Base-by-base conservation (phyloP, 2,113 vertebrate species). In the Chunga burmeisteri region DNA sequence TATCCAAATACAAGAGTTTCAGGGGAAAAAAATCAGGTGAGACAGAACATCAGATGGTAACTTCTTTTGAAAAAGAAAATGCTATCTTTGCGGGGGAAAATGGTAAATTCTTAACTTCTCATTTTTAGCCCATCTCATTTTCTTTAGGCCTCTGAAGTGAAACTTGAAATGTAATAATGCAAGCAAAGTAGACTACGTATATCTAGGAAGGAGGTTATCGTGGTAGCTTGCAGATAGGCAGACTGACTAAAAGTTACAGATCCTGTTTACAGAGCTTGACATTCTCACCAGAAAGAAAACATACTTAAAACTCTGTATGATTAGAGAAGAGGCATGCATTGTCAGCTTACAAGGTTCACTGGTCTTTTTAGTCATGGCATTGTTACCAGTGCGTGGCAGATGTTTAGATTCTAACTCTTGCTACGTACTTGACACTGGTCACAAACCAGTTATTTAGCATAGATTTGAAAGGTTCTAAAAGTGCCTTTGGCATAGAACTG, bases 1-100 rank as follows among this genome's bases (percentile, higher is more conserved):
- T 90, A 86, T 85, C 67, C 53, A 85, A 93, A 90, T 77, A 72
- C 46, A 66, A 75, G 66, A 73, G 50, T 93, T 97, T 49, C 52
- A 75, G 44, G 23, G 44, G 17, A 21, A 56, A 80, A 85, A 82
- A 81, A 83, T 44, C 29, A 92, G n/a, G 29, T 38, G 9, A 62
- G 50, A 58, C 40, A 79, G 40, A 74, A 47, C 34, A 53, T 67
- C 38, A 75, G 49, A 50, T 7, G 72, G 67, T 49, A 86, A 16
- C 38, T 82, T 42, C 21, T 91, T 87, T 63, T 44, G 79, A 42
- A 66, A 75, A 82, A 32, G 34, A 70, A 90, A 72, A 68, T 23
- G 11, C 18, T 61, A 2, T 46, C 32, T 62, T 78, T 15, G 29
- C 7, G 15, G 46, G 13, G 5, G 3, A 2, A 17, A 27, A 36